Percentiles rank a stretch among this genome's conserved stretches.
Evolutionary conservation across 53 echinoderm and acorn worm species (phyloP).

Genomic region (Echinarachnius parma): DNA sequence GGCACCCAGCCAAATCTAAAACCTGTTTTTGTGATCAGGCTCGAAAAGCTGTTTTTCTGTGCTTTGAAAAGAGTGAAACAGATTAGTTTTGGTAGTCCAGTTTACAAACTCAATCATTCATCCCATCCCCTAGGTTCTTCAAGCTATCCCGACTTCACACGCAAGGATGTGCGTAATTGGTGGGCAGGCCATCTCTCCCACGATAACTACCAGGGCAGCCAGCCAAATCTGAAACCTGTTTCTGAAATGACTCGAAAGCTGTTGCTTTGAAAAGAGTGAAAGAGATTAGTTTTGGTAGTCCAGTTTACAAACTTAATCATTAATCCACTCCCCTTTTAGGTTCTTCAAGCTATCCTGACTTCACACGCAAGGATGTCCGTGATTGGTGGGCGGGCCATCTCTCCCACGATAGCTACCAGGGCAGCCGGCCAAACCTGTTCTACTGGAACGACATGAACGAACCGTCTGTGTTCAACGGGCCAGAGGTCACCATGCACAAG

Average conservation of each 20-base stretch:
- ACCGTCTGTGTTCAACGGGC: slow-evolving; percentile 96
- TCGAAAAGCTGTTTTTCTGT: too few species aligned
- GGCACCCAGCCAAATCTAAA: too few species aligned
- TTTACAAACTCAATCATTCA: too few species aligned
- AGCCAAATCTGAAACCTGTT: slow-evolving; percentile 70
- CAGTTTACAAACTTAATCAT: too few species aligned
- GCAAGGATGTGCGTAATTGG: slow-evolving; percentile 82
- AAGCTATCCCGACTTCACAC: slow-evolving; percentile 86
- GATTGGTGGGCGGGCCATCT: slow-evolving; percentile 83
- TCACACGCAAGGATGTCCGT: slow-evolving; percentile 75
- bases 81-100: too few species aligned
- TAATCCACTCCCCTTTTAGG: too few species aligned
- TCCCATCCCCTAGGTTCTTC: slow-evolving; percentile 95
- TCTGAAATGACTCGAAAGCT: background rate
- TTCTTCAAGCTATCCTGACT: slow-evolving; percentile 90
- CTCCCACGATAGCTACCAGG: slow-evolving; percentile 68
- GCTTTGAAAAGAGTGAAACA: too few species aligned
- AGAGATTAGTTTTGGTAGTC: too few species aligned
- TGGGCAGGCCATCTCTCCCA: slow-evolving; percentile 68
- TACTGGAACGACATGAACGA: slow-evolving; percentile 99
- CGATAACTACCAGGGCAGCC: slow-evolving; percentile 80
- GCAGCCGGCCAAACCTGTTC: slow-evolving; percentile 80
- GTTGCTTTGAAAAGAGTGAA: too few species aligned
- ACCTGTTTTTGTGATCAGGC: too few species aligned
- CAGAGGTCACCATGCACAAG: slow-evolving; percentile 99